Evolutionary conservation across 2,797 vertebrate genomes (phyloP).

Genomic region (Hozukius guyotensis): DNA sequence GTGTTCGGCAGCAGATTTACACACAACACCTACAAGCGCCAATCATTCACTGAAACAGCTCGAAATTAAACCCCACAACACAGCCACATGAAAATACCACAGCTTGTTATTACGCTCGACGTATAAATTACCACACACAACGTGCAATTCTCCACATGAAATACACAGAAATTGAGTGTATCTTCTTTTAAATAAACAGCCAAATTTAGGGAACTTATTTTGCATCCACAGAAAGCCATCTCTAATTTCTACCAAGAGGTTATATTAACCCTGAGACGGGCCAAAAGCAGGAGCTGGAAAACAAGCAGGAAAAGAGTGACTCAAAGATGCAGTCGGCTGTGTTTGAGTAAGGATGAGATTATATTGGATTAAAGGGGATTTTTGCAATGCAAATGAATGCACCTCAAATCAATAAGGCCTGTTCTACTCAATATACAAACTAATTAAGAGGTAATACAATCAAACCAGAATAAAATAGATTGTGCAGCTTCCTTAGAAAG

Average conservation of each 20-base stretch:
- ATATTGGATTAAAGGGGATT: slow-evolving; percentile 88
- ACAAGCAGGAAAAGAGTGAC: slow-evolving; percentile 57
- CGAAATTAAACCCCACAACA: slow-evolving; percentile 74
- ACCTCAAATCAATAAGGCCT: slow-evolving; percentile 86
- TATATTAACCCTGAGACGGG: slow-evolving; percentile 36
- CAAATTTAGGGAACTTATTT: slow-evolving; percentile 58
- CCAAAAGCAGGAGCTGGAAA: slow-evolving; percentile 39
- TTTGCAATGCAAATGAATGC: slow-evolving; percentile 89
- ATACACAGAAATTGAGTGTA: slow-evolving; percentile 38
- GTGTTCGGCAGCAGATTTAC: slow-evolving; percentile 78
- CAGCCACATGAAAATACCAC: slow-evolving; percentile 71
- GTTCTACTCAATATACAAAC: slow-evolving; percentile 90
- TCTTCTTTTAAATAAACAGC: slow-evolving; percentile 61
- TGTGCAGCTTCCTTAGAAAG: slow-evolving; percentile 83
- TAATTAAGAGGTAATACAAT: slow-evolving; percentile 90
- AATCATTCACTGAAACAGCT: slow-evolving; percentile 73
- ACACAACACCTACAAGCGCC: slow-evolving; percentile 76
- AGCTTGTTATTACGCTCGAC: slow-evolving; percentile 72
- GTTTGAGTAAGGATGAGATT: slow-evolving; percentile 86
- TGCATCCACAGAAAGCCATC: slow-evolving; percentile 25
- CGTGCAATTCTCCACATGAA: slow-evolving; percentile 59
- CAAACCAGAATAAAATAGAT: slow-evolving; percentile 87
- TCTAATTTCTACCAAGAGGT: slow-evolving; percentile 54
- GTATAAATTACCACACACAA: slow-evolving; percentile 65
- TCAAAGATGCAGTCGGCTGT: slow-evolving; percentile 74